These are phyloP conservation scores for Harpagoxenus sublaevis DNA, from an alignment of 2,888 invertebrate species.

Conservation along the genomic window DNA sequence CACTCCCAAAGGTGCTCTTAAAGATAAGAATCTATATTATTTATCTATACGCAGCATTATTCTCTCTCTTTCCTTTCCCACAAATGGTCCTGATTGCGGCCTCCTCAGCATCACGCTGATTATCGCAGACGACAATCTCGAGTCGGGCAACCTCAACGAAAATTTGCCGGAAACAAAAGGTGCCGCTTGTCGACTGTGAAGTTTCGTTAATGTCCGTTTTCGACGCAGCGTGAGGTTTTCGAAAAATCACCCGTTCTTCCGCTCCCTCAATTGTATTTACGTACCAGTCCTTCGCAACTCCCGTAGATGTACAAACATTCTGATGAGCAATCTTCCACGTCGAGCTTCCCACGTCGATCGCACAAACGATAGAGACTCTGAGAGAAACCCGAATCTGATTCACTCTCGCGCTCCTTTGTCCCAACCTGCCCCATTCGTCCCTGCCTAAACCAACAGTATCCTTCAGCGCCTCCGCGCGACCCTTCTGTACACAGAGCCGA, in stretches of 20 bases:
- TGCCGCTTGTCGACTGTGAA: not conserved
- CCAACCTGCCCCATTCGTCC: constrained; percentile 66
- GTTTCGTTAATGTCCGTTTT: constrained; percentile 57
- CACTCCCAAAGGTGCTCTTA: not conserved
- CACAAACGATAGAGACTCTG: constrained; percentile 29
- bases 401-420: constrained; percentile 68
- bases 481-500: constrained; percentile 59
- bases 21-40: constrained; percentile 29
- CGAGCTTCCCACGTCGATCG: constrained; percentile 61
- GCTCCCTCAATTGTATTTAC: constrained; percentile 63
- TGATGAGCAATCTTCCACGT: constrained; percentile 69
- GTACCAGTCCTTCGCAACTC: constrained; percentile 52
- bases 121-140: constrained; percentile 28
- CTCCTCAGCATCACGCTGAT: constrained; percentile 4
- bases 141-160: not conserved
- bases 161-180: not conserved
- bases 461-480: constrained; percentile 38
- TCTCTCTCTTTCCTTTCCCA: not conserved
- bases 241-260: constrained; percentile 62
- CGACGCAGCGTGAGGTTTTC: constrained; percentile 44
- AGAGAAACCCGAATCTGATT: constrained; percentile 73
- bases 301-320: constrained; percentile 66
- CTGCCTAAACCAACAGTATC: constrained; percentile 75
- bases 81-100: not conserved
- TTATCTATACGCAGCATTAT: not conserved